Evolutionary conservation across 1,140 invertebrate genomes (phyloP).

Genomic region (Pseudomyrmex cubaensis): DNA sequence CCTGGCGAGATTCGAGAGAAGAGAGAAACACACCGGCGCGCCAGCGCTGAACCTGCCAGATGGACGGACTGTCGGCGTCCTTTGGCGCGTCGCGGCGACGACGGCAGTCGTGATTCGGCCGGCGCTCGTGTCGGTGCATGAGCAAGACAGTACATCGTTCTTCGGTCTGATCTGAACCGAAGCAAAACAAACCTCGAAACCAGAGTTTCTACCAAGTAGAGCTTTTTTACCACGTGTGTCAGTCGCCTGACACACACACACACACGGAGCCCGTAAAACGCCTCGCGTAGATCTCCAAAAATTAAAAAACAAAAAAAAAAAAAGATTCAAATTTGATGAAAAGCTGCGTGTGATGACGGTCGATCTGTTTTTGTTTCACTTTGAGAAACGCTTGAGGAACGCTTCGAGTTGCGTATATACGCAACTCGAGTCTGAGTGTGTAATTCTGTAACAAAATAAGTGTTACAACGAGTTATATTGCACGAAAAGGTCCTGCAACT

Average conservation of each 20-base stretch:
- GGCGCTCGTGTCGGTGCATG: constrained; percentile 51
- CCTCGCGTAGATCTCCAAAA: neutral
- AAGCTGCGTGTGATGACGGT: neutral
- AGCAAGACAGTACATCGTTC: neutral
- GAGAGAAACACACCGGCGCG: neutral
- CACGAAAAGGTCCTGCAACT: no score
- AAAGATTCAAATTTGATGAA: neutral
- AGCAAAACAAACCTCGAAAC: constrained; percentile 17
- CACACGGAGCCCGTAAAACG: neutral
- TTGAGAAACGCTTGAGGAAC: neutral
- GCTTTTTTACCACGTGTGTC: neutral
- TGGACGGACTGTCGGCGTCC: constrained; percentile 39
- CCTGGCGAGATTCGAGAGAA: no score
- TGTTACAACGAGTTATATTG: neutral
- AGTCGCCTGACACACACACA: neutral
- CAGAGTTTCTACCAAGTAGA: no score
- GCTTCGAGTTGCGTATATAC: neutral
- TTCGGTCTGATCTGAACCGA: neutral
- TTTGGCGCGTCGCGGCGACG: constrained; percentile 41
- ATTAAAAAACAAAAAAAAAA: neutral
- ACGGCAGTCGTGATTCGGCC: constrained; percentile 68
- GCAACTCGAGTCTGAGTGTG: no score
- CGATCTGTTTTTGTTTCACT: neutral
- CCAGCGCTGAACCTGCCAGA: constrained; percentile 45
- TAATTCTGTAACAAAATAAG: constrained; percentile 19